Evolutionary conservation across 1,140 invertebrate genomes (phyloP), one percentile per base, ranked within the genome.

Genomic region (Eulimnadia texana): DNA sequence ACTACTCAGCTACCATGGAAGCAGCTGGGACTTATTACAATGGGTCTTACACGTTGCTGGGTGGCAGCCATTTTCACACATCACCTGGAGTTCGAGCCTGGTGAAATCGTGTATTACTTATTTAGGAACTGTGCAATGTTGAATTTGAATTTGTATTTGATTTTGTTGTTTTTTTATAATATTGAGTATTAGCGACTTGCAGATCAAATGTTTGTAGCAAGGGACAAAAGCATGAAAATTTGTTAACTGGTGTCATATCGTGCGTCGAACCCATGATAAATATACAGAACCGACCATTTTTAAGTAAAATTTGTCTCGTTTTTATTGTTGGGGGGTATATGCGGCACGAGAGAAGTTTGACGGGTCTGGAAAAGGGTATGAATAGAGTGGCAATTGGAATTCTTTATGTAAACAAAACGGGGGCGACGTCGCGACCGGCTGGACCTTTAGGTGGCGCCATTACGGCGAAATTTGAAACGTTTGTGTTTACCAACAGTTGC

Each of bases 31-130:
- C 33, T 16, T 42, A 25, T 13, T 29, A 28, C 49, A 50, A 52
- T 22, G 22, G 28, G 24, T 51, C 51, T 0, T 53, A 52, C 25
- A 61, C 50, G 27, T 20, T 62, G 23, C 61, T 63, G 0, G 29
- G 25, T 16, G 33, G 33, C 61, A 63, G 47, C 29, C 61, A 62
- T 23, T 50, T 63, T 63, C 25, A 62, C 49, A 24, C 58, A 19
- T 56, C 58, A 3, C 63, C 63, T 20, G 63, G 63, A 10, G 63
- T 64, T 58, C 62, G 63, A 13, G 63, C 63, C 11, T 64, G 63
- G 63, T 64, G 59, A 20, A 54, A 54, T 23, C 2, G 11, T 54
- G 11, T 54, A 22, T 20, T 25, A 13, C 28, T 9, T 27, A 20
- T 23, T 22, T 10, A 20, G 16, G 28, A 16, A 24, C 23, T n/a